Percentiles rank a stretch among this genome's conserved stretches.
phyloP scores from a whole-genome alignment of 2,888 invertebrate species.

The Leptopilina myrica region DNA sequence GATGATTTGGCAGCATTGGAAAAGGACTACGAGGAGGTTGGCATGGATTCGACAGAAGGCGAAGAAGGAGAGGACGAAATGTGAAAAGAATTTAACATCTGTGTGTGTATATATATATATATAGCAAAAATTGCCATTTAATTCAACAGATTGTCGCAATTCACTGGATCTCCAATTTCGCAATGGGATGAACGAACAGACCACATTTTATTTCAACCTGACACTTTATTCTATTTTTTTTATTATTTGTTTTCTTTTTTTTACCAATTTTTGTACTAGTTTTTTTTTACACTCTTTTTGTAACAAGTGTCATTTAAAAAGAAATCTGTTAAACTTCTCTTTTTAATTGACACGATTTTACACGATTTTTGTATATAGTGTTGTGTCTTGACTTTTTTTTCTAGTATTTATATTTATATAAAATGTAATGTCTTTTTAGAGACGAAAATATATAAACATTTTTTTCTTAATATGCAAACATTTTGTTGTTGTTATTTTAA shows the following conservation, averaged over 20 bases:
- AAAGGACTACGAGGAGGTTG: conserved; percentile 93
- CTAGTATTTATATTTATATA: neutral
- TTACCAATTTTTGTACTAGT: conserved; percentile 6
- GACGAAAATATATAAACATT: too few species aligned
- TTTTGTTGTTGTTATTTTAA: too few species aligned
- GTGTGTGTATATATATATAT: neutral
- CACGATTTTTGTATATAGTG: conserved; percentile 7
- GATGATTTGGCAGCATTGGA: conserved; percentile 85
- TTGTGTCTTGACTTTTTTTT: neutral
- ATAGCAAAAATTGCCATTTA: conserved; percentile 2
- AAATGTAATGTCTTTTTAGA: neutral
- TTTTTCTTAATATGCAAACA: too few species aligned
- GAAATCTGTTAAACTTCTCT: neutral
- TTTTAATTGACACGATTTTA: neutral
- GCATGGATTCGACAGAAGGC: conserved; percentile 90
- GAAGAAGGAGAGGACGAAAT: conserved; percentile 87
- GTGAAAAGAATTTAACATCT: conserved; percentile 50
- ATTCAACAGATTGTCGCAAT: conserved; percentile 15
- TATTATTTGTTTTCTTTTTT: neutral
- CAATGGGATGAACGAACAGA: conserved; percentile 49
- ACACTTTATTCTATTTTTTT: neutral
- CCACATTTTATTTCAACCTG: conserved; percentile 21
- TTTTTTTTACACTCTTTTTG: conserved; percentile 7
- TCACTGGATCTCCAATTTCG: conserved; percentile 11
- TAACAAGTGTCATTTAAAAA: neutral